Conservation (phyloP, 2,797 vertebrate species). For the Myotis vivesi region DNA sequence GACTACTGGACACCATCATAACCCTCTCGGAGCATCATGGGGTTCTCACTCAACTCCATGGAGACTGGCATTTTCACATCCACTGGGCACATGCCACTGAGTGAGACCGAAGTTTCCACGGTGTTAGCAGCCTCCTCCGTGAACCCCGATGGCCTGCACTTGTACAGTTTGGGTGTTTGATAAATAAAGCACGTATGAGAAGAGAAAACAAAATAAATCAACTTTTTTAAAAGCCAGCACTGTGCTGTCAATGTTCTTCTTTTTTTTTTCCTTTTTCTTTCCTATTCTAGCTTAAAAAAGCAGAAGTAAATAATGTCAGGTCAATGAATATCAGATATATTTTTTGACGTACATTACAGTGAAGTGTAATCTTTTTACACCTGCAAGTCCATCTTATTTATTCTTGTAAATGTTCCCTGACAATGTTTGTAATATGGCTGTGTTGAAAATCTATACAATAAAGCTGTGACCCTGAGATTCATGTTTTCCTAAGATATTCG, state of each 20-base stretch:
- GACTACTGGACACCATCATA: not conserved
- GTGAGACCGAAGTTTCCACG: conserved; percentile 78
- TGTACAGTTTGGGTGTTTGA: conserved; percentile 88
- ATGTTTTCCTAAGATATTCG: conserved; percentile 87
- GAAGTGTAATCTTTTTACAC: conserved; percentile 89
- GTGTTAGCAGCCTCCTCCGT: conserved; percentile 45
- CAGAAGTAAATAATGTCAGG: conserved; percentile 87
- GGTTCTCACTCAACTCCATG: conserved; percentile 27
- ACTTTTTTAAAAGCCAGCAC: conserved; percentile 82
- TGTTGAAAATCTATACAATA: conserved; percentile 89
- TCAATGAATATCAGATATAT: conserved; percentile 90
- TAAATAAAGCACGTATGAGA: conserved; percentile 86
- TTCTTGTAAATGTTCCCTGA: conserved; percentile 90
- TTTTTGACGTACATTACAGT: conserved; percentile 90
- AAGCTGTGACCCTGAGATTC: conserved; percentile 87
- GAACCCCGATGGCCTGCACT: conserved; percentile 79
- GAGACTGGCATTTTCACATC: conserved; percentile 25
- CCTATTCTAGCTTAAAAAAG: conserved; percentile 83
- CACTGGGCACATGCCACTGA: conserved; percentile 68
- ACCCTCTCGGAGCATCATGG: not conserved
- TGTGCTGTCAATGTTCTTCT: conserved; percentile 83
- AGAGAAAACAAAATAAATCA: conserved; percentile 77
- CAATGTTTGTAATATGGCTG: conserved; percentile 89
- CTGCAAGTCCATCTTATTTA: conserved; percentile 90
- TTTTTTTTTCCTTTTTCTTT: conserved; percentile 69